Evolutionary conservation across 2,797 vertebrate species (phyloP), one percentile per base, ranked within the genome.

Genomic region (Helicolenus hilgendorfi): DNA sequence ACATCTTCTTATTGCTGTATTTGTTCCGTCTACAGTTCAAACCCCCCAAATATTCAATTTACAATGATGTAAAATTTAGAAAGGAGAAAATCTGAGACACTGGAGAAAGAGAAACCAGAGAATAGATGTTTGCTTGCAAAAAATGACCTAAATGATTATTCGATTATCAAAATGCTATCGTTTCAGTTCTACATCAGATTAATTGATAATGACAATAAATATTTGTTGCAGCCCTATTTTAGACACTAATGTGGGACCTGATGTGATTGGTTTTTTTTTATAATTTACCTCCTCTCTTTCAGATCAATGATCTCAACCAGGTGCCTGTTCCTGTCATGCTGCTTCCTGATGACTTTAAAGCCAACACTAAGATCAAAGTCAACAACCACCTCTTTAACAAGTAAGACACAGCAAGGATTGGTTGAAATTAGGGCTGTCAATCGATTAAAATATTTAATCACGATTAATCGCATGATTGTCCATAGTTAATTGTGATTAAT

Each of bases 311-410:
- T 87, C 98, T 99, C 15, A 98, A 97, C 95, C 98, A 99, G 94
- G 98, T 99, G 29, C 98, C 98, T 0, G 97, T 98, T 72, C 97
- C 98, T 0, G 98, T 99, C 79, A 99, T 99, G 98, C 94, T 99
- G 55, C 97, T 99, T 56, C 98, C 98, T 2, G 98, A 99, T 55
- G 98, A 99, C 94, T 99, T 99, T 88, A 99, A 98, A 93, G 98
- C 98, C 78, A 98, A 98, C 96, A 99, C 98, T 55, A 99, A 99
- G 94, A 98, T 99, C 94, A 99, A 99, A 94, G 98, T 99, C 84
- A 99, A 98, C 97, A 99, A 99, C 91, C 98, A 99, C 88, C 98
- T 99, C 85, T 99, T 99, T 93, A 99, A 99, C 94, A 98, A 98
- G 98, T 99, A 96, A 27, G 88, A 38, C 38, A 11, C 53, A 22